A percentile compares a stretch with the other conserved stretches of the same genome.
phyloP scores from a whole-genome alignment of 1,140 invertebrate genomes.

The Tetramorium simillimum region DNA sequence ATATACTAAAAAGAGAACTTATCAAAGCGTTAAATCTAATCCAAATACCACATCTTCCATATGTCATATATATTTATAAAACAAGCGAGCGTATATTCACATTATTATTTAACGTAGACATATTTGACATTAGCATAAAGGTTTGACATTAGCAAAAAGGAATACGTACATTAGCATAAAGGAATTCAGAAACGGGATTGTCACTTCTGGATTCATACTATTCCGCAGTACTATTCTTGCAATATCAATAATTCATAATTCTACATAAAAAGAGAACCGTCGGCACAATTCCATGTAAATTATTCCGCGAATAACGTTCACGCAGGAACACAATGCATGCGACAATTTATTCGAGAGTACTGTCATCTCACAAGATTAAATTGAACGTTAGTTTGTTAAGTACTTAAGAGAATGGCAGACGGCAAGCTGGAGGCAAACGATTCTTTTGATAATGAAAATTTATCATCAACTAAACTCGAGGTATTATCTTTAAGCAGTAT shows the following conservation, averaged over 20 bases:
- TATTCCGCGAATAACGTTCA: background rate
- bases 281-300: background rate
- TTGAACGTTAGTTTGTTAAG: background rate
- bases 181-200: background rate
- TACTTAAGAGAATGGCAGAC: slow-evolving; percentile 20
- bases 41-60: background rate
- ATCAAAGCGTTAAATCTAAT: slow-evolving; percentile 9
- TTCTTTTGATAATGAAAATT: background rate
- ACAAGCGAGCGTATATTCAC: background rate
- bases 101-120: slow-evolving; percentile 4
- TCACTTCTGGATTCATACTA: background rate
- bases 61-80: slow-evolving; percentile 3
- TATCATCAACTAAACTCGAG: background rate
- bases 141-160: background rate
- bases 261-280: background rate
- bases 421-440: background rate
- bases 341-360: background rate
- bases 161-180: background rate
- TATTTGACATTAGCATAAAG: slow-evolving; percentile 16
- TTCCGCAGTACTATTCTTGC: background rate
- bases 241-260: slow-evolving; percentile 17
- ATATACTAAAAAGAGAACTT: slow-evolving; percentile 2
- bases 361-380: background rate
- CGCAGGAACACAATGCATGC: background rate
- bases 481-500: background rate